phyloP scores from a whole-genome alignment of 2,113 vertebrate species.

The Epinephelus lanceolatus region DNA sequence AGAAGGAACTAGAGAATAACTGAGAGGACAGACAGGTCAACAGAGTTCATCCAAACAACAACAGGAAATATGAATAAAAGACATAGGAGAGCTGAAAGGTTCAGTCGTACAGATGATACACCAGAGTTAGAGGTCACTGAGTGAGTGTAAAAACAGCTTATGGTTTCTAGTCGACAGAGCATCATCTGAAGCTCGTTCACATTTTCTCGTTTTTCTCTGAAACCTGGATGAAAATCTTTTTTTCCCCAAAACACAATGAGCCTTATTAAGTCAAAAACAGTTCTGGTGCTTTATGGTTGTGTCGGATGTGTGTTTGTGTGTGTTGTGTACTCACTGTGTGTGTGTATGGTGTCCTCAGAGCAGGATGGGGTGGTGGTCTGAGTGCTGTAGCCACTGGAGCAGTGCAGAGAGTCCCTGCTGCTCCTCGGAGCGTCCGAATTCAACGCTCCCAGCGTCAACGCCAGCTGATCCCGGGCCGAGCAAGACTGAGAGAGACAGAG shows the following conservation, averaged over 20 bases:
- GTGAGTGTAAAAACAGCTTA: not conserved
- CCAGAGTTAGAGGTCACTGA: not conserved
- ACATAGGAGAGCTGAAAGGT: not conserved
- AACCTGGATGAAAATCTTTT: not conserved
- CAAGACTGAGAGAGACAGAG: conserved; percentile 63
- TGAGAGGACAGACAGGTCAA: conserved; percentile 5
- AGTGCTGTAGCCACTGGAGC: conserved; percentile 90
- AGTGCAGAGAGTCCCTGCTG: conserved; percentile 89
- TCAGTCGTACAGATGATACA: not conserved
- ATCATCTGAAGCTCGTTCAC: not conserved
- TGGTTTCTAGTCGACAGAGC: not conserved
- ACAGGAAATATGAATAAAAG: not conserved
- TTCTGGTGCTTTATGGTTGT: too few relatives aligned
- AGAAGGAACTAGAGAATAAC: conserved; percentile 3
- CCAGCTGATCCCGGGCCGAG: conserved; percentile 84
- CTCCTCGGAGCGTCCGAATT: conserved; percentile 79
- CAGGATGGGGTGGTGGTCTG: conserved; percentile 90
- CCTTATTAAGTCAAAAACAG: not conserved
- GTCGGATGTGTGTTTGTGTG: not conserved
- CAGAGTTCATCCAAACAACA: not conserved
- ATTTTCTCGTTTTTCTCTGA: not conserved
- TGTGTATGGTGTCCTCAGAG: conserved; percentile 89
- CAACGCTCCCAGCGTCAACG: conserved; percentile 79
- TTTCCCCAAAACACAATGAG: not conserved
- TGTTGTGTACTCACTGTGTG: conserved; percentile 80